phyloP scores from a whole-genome alignment of 2,797 vertebrate genomes.

The Muraenolepis orangiensis region DNA sequence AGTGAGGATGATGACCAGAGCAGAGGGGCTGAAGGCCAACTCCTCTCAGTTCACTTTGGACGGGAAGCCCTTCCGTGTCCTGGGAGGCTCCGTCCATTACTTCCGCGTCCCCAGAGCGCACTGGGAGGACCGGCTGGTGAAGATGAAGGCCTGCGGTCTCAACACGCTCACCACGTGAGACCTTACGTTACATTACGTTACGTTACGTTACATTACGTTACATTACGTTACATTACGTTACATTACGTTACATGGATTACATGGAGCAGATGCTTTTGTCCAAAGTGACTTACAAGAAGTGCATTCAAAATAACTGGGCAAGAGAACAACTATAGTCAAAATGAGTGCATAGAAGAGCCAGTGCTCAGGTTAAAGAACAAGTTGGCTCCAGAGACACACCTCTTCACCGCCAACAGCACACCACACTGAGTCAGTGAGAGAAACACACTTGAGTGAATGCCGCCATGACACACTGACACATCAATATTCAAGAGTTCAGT shows the following conservation, averaged over 20 bases:
- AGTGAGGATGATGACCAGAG: slow-evolving; percentile 54
- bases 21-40: slow-evolving; percentile 72
- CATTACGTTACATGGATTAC: too few species aligned
- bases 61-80: slow-evolving; percentile 75
- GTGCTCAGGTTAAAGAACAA: too few species aligned
- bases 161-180: slow-evolving; percentile 92
- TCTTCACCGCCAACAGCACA: background rate
- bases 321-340: too few species aligned
- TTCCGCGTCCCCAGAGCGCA: slow-evolving; percentile 84
- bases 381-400: slow-evolving; percentile 6
- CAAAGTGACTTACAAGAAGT: too few species aligned
- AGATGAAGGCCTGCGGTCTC: slow-evolving; percentile 88
- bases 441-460: background rate
- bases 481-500: background rate
- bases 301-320: too few species aligned
- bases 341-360: too few species aligned
- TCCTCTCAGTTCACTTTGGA: slow-evolving; percentile 79
- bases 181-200: too few species aligned
- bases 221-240: too few species aligned
- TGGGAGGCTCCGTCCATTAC: slow-evolving; percentile 90
- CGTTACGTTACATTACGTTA: too few species aligned
- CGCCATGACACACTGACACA: background rate
- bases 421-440: background rate
- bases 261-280: too few species aligned
- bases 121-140: slow-evolving; percentile 86